These are phyloP conservation scores for Anthonomus grandis DNA, from an alignment of 1,140 invertebrate species.

Conservation along the genomic window DNA sequence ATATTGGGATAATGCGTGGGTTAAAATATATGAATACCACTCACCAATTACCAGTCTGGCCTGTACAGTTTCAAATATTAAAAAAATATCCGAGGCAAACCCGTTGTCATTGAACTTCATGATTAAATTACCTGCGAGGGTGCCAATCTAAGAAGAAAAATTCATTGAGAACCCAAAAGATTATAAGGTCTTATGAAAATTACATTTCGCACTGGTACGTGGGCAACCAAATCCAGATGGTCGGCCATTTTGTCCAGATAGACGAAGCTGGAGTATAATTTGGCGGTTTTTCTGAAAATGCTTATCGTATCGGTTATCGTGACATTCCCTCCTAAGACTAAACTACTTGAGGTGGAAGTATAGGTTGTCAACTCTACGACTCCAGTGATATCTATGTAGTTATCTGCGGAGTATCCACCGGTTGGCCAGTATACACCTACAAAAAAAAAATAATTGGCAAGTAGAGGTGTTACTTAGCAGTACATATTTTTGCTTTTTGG, in stretches of 20 bases:
- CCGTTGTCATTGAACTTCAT: conserved; percentile 70
- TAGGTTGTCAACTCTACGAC: conserved; percentile 60
- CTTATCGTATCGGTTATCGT: conserved; percentile 63
- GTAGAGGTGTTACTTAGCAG: not conserved
- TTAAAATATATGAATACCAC: conserved; percentile 6
- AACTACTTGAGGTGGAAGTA: conserved; percentile 49
- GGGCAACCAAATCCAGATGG: conserved; percentile 67
- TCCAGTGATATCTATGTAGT: conserved; percentile 70
- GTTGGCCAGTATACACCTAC: conserved; percentile 57
- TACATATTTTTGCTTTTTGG: not conserved
- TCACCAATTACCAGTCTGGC: conserved; percentile 62
- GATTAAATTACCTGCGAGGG: conserved; percentile 75
- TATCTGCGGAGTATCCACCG: conserved; percentile 47
- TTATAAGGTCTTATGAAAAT: conserved; percentile 35
- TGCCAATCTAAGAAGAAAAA: conserved; percentile 59
- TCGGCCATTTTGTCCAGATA: conserved; percentile 57
- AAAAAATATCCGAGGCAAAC: conserved; percentile 78
- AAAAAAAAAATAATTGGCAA: not conserved
- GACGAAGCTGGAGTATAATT: conserved; percentile 50
- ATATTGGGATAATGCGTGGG: not conserved
- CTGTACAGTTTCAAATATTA: conserved; percentile 68
- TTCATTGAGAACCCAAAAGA: conserved; percentile 25
- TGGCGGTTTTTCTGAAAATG: conserved; percentile 52
- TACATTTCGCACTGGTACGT: conserved; percentile 67
- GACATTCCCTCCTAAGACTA: conserved; percentile 64